Base-by-base conservation (phyloP, 2,888 invertebrate species). In the Athalia rosae region DNA sequence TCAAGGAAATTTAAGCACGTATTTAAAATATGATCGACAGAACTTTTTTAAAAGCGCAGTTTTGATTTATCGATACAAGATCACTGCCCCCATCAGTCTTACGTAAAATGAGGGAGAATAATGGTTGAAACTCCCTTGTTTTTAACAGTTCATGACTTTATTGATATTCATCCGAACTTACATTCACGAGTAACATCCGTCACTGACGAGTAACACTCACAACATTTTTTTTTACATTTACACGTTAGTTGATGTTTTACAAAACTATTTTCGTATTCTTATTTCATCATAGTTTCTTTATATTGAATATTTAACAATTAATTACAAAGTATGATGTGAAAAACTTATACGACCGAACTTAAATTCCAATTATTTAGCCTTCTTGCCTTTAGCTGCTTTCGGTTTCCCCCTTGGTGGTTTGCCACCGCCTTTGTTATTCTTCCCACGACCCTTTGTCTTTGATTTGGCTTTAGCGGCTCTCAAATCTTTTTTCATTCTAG, bases 401-500 rank as follows among this genome's bases (percentile, higher is more conserved):
- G 83, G 79, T 63, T 85, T 87, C 56, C 80, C 82, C 69, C 81
- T 81, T 6, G 82, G 67, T 71, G 80, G 81, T 80, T 87, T 89
- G 84, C 89, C 89, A 84, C 90, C 89, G 82, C 89, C 90, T 79
- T 83, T 80, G 69, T 82, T 85, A 82, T 83, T 85, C 58, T 87
- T 89, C 4, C 85, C 88, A 48, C 85, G 87, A 78, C 85, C 87
- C 79, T 85, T 92, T 53, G 92, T 92, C 90, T 93, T 93, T 87
- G 92, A 92, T 86, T 92, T 93, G 13, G 92, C 91, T 88, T 94
- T 93, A 82, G 93, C 91, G 0, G 95, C 94, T 79, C 95, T 92
- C 85, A 95, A 91, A 89, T 99, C 99, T 90, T 99, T 99, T 91
- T 99, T 99, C 95, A 98, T 95, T 82, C 99, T 92, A 1, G 95